These are phyloP conservation scores for Teleogryllus occipitalis DNA, from an alignment of 1,140 invertebrate species.

Conservation along the genomic window DNA sequence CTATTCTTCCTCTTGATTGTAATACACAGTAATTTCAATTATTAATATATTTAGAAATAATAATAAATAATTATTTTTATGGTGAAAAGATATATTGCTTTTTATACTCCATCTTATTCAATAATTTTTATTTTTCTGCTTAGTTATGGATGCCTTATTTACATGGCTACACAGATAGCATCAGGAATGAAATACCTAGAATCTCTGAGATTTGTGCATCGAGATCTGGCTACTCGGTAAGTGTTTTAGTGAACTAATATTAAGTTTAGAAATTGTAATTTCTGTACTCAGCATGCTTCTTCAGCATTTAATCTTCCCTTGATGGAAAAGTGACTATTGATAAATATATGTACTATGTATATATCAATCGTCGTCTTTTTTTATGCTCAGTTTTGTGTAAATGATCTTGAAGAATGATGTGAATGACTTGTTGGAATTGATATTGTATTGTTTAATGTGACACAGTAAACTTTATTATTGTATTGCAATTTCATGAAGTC, in stretches of 20 bases:
- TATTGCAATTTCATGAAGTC: background rate
- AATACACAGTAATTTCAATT: too few species aligned
- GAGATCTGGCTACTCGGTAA: conserved; percentile 69
- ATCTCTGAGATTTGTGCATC: conserved; percentile 67
- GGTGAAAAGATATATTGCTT: background rate
- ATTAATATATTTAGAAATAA: too few species aligned
- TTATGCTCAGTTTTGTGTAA: background rate
- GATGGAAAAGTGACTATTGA: background rate
- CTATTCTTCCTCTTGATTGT: too few species aligned
- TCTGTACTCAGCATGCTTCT: background rate
- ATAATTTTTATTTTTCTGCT: background rate
- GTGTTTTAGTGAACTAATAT: conserved; percentile 24
- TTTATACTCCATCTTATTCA: background rate
- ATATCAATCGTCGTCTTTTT: too few species aligned
- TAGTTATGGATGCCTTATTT: conserved; percentile 59
- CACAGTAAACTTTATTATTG: background rate
- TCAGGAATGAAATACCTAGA: conserved; percentile 81
- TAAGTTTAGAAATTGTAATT: background rate
- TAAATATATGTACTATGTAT: too few species aligned
- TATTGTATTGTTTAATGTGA: background rate
- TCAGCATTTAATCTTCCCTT: background rate
- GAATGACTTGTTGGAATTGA: background rate
- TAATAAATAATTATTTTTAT: background rate
- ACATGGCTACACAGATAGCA: conserved; percentile 71
- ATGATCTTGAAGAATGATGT: background rate